A percentile compares a stretch with the other conserved stretches of the same genome.
Conservation (phyloP, 2,113 vertebrate genomes). For the Aldabrachelys gigantea region DNA sequence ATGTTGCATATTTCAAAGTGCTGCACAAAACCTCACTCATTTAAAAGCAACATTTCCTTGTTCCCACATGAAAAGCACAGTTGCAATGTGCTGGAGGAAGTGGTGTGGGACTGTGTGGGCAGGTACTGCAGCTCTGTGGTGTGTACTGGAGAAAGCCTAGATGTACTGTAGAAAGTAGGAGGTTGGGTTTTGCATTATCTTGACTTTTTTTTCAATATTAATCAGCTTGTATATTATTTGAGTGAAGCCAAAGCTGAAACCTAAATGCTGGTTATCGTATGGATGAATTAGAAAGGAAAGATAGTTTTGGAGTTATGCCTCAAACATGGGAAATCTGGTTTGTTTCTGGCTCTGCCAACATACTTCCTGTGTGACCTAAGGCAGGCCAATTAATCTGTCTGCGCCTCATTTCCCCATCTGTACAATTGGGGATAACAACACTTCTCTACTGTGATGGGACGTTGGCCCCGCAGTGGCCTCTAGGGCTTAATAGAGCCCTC, state of each 20-base stretch:
- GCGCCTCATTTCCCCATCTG: neutral
- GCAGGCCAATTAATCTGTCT: neutral
- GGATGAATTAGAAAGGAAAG: neutral
- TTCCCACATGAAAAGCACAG: neutral
- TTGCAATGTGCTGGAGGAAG: neutral
- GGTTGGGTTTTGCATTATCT: neutral
- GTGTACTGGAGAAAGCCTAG: neutral
- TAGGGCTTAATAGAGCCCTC: too few species aligned
- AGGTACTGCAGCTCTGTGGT: neutral
- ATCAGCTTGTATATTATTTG: neutral
- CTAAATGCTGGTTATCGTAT: neutral
- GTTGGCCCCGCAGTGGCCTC: too few species aligned
- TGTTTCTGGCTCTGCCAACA: neutral
- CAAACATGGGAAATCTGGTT: neutral
- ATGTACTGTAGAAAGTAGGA: neutral
- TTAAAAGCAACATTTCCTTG: neutral
- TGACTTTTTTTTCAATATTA: neutral
- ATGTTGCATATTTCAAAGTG: neutral
- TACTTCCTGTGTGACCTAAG: neutral
- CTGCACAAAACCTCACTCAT: neutral
- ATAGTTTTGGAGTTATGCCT: neutral
- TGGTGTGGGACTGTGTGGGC: neutral
- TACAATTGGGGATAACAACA: neutral
- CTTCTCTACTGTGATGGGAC: neutral
- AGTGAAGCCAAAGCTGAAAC: neutral